Evolutionary conservation across 1,140 invertebrate genomes (phyloP).

Genomic region (Danaus plexippus): DNA sequence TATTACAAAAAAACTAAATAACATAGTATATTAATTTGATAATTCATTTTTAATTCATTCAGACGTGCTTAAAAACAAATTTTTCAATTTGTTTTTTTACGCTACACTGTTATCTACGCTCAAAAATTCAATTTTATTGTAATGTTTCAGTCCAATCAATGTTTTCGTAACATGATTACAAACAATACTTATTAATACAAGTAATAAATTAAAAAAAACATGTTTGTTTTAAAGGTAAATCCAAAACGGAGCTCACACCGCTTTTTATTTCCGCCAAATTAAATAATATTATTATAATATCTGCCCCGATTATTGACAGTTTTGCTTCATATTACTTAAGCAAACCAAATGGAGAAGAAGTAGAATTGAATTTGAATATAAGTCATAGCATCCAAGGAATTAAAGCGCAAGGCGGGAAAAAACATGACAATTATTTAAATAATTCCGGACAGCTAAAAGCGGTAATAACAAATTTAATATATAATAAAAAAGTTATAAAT

Average conservation of each 20-base stretch:
- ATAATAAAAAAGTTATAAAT: constrained; percentile 7
- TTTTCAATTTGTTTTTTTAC: constrained; percentile 7
- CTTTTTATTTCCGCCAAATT: constrained; percentile 26
- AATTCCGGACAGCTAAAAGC: constrained; percentile 13
- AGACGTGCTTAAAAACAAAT: not conserved
- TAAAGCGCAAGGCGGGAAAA: not conserved
- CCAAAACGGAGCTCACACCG: constrained; percentile 34
- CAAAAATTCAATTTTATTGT: not conserved
- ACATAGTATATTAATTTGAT: no score
- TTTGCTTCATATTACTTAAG: constrained; percentile 32
- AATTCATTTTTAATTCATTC: no score
- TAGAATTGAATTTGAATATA: constrained; percentile 28
- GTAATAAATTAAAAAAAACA: constrained; percentile 9
- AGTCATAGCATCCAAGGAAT: constrained; percentile 10
- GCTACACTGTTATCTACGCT: not conserved
- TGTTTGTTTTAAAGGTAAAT: constrained; percentile 34
- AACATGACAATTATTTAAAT: constrained; percentile 17
- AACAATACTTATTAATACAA: no score
- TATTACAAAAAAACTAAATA: no score
- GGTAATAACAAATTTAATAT: constrained; percentile 20
- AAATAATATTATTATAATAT: constrained; percentile 39
- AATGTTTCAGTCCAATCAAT: not conserved
- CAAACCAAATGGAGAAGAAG: constrained; percentile 37
- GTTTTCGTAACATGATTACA: no score
- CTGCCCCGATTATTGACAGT: constrained; percentile 33